Percentiles rank a stretch among this genome's conserved stretches.
Conservation (phyloP, 2,888 invertebrate species). For the Electrophaes corylata region DNA sequence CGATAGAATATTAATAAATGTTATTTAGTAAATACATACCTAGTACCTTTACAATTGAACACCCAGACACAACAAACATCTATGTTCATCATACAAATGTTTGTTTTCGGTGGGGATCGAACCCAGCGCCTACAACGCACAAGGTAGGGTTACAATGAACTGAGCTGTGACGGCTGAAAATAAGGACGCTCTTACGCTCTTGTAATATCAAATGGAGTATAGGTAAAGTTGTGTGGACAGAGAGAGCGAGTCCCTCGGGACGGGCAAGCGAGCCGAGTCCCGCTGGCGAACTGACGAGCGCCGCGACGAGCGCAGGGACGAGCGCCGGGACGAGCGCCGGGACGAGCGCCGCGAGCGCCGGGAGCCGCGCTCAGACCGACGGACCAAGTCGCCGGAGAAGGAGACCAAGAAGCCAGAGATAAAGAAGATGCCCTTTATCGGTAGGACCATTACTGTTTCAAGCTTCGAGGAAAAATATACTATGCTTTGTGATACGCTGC, state of each 20-base stretch:
- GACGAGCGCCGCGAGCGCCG: slow-evolving; percentile 25
- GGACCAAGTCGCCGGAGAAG: slow-evolving; percentile 29
- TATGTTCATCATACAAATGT: too few species aligned
- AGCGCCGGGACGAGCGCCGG: slow-evolving; percentile 26
- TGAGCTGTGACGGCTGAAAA: too few species aligned
- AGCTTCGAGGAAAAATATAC: slow-evolving; percentile 19
- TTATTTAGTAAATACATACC: too few species aligned
- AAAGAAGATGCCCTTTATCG: slow-evolving; percentile 92
- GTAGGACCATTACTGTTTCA: slow-evolving; percentile 50
- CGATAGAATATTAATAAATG: too few species aligned
- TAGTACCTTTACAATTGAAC: too few species aligned
- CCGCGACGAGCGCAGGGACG: slow-evolving; percentile 25
- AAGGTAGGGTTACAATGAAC: too few species aligned
- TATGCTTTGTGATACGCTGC: background rate
- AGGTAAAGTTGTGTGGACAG: background rate
- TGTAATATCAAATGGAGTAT: too few species aligned
- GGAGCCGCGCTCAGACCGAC: slow-evolving; percentile 22
- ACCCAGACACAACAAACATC: too few species aligned
- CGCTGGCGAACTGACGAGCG: slow-evolving; percentile 29
- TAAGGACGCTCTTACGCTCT: too few species aligned
- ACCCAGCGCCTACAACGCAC: too few species aligned
- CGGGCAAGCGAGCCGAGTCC: slow-evolving; percentile 4
- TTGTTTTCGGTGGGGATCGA: too few species aligned
- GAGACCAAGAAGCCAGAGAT: slow-evolving; percentile 76
- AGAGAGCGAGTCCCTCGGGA: slow-evolving; percentile 23